phyloP scores from a whole-genome alignment of 2,888 invertebrate species.

The Oscheius sp. region DNA sequence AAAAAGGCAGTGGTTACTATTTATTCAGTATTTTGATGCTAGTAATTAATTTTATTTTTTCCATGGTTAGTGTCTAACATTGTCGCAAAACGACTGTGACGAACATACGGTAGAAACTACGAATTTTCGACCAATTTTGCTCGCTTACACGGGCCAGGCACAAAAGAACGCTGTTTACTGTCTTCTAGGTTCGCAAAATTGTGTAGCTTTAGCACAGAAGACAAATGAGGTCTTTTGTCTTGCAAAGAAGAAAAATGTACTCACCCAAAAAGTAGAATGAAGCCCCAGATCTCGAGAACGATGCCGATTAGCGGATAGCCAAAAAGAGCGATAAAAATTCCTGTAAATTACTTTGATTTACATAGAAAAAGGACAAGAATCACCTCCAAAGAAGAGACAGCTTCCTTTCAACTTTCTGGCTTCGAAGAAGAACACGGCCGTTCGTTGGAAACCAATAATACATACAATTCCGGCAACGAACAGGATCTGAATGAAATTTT shows the following conservation, averaged over 20 bases:
- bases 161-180: no score
- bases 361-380: neutral
- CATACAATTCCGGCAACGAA: constrained; percentile 94
- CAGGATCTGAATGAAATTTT: constrained; percentile 82
- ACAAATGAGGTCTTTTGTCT: no score
- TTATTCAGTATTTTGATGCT: no score
- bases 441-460: constrained; percentile 93
- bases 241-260: constrained; percentile 41
- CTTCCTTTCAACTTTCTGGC: constrained; percentile 89
- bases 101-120: no score
- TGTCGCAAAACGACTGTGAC: no score
- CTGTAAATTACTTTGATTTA: constrained; percentile 79
- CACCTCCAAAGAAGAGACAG: constrained; percentile 69
- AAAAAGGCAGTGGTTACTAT: no score
- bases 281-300: constrained; percentile 95
- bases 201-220: no score
- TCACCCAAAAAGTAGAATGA: constrained; percentile 81
- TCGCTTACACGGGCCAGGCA: no score
- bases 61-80: no score
- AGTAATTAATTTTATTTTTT: no score
- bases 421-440: constrained; percentile 97
- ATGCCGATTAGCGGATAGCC: constrained; percentile 98
- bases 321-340: constrained; percentile 88
- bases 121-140: no score
- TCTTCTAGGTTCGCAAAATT: no score